Base-by-base conservation (phyloP, 1,140 invertebrate species). In the Megathymus violae region DNA sequence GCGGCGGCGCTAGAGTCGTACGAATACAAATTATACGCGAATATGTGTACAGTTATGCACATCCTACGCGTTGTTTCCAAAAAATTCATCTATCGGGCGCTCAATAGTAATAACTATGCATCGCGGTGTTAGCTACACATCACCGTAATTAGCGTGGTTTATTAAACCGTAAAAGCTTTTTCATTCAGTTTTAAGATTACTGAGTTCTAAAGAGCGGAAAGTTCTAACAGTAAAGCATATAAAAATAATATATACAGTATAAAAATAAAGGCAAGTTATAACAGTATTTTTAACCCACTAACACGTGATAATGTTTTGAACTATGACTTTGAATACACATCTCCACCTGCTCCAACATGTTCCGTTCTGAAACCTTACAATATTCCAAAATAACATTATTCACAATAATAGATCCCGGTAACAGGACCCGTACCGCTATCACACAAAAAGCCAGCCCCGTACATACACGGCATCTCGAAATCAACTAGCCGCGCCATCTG, bases 401-500 rank as follows among this genome's bases (percentile, higher is more conserved):
- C 59, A 61, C 54, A 60, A 67, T 58, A 47, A 38, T 64, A 56
- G 52, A 58, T 47, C 46, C 40, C 31, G 34, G 66, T 67, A 69
- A 71, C 69, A 62, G 68, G 48, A 74, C 47, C 34, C 61, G 54
- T 36, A 65, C 67, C 65, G 65, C 65, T 73, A 73, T 58, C 15
- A 48, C 54, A 66, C n/a, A n/a, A 65, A 71, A 72, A 76, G 27
- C 56, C 65, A 22, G 34, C 50, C 46, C 15, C 46, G 31, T 34
- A 41, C 51, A 43, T 16, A 62, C 62, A 63, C 67, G 74, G 64
- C 74, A 77, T 80, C 78, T 79, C 71, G 34, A 75, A 71, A 73
- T 78, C 67, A 69, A 73, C 73, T 74, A 78, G 67, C 64, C 41
- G 44, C 71, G 67, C 73, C 83, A 88, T 86, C 85, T 88, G 84